A percentile compares a stretch with the other conserved stretches of the same genome.
These are phyloP conservation scores for Apamea crenata DNA, from an alignment of 2,888 invertebrate species.

Conservation along the genomic window DNA sequence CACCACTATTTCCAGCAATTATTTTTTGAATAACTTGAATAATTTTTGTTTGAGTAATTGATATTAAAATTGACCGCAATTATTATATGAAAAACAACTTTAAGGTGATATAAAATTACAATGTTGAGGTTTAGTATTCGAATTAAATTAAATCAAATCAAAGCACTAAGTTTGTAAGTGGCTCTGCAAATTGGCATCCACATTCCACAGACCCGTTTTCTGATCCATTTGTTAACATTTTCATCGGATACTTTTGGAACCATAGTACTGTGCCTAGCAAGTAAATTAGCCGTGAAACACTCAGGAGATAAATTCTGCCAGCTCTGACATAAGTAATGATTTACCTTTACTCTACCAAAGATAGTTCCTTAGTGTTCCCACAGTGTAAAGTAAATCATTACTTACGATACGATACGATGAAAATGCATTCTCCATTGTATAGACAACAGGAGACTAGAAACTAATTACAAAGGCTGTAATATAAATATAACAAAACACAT, in stretches of 20 bases:
- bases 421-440: neutral
- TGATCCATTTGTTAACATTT: neutral
- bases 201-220: neutral
- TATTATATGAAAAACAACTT: neutral
- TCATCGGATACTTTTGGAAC: neutral
- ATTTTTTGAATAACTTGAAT: neutral
- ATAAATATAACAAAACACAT: neutral
- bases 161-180: neutral
- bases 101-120: neutral
- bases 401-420: too few relatives aligned
- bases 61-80: neutral
- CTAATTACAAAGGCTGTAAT: neutral
- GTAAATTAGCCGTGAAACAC: too few relatives aligned
- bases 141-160: neutral
- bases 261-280: neutral
- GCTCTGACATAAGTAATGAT: too few relatives aligned
- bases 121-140: neutral
- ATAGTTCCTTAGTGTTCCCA: too few relatives aligned
- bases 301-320: neutral
- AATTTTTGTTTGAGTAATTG: neutral
- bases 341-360: neutral
- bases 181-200: neutral
- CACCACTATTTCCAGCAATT: neutral
- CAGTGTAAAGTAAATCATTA: too few relatives aligned
- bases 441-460: neutral